Evolutionary conservation across 2,888 invertebrate genomes (phyloP).

Genomic region (Agriopis marginaria): DNA sequence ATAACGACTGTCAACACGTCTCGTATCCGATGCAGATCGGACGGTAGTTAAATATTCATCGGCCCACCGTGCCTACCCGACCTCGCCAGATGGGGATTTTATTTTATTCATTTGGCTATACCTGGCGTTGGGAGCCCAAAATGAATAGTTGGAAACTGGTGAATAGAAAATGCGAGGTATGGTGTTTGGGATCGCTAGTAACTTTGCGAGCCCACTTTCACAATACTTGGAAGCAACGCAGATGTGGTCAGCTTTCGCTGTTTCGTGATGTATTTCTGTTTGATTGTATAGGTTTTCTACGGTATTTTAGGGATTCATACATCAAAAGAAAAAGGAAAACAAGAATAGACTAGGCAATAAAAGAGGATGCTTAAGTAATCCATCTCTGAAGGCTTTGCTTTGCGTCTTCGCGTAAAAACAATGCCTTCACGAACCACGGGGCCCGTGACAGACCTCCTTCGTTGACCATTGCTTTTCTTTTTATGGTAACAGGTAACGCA

Average conservation of each 20-base stretch:
- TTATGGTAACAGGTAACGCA: too few species aligned
- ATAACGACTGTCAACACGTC: slow-evolving; percentile 60
- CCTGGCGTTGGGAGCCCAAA: slow-evolving; percentile 11
- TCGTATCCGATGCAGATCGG: slow-evolving; percentile 49
- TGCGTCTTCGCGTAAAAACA: too few species aligned
- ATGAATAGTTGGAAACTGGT: slow-evolving; percentile 21
- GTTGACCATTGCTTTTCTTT: too few species aligned
- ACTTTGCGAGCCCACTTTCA: neutral
- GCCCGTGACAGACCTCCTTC: too few species aligned
- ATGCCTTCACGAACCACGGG: too few species aligned
- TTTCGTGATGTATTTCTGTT: neutral
- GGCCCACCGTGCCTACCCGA: slow-evolving; percentile 40
- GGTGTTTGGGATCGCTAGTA: neutral
- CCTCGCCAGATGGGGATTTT: slow-evolving; percentile 47
- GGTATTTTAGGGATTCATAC: neutral
- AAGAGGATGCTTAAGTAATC: too few species aligned
- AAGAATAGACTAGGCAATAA: too few species aligned
- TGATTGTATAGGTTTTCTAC: neutral
- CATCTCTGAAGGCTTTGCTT: too few species aligned
- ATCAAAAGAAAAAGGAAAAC: too few species aligned
- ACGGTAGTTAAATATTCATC: slow-evolving; percentile 55
- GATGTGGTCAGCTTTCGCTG: neutral
- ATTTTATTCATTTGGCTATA: slow-evolving; percentile 50
- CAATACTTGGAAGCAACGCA: neutral
- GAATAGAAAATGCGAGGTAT: slow-evolving; percentile 8